phyloP scores from a whole-genome alignment of 2,797 vertebrate genomes.

The Coccyzus lansbergi region DNA sequence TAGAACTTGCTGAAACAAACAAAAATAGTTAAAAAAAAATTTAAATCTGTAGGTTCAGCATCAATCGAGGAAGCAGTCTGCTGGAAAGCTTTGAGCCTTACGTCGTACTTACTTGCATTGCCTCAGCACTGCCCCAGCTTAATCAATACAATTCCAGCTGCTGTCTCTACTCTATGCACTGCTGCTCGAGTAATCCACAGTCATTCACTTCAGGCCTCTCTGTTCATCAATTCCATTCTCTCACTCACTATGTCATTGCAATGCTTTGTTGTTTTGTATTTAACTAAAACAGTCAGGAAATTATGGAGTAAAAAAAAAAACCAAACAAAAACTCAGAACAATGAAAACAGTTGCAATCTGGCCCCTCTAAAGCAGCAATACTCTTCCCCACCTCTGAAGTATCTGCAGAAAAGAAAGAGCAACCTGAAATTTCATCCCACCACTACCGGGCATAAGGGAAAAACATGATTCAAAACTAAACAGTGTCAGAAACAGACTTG shows the following conservation, averaged over 20 bases:
- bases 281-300: background rate
- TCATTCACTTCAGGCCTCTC: background rate
- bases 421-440: background rate
- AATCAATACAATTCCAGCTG: background rate
- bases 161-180: background rate
- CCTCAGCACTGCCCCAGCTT: background rate
- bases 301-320: background rate
- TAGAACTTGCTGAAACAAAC: constrained; percentile 11
- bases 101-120: background rate
- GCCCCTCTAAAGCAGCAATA: background rate
- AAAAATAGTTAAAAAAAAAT: background rate
- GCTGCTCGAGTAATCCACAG: background rate
- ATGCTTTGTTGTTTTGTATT: background rate
- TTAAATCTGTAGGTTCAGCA: background rate
- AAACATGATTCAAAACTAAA: background rate
- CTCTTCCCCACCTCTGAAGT: background rate
- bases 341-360: background rate
- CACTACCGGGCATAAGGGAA: background rate
- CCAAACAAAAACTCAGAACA: fast-evolving
- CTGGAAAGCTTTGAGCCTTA: constrained; percentile 34
- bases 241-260: background rate
- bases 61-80: constrained; percentile 9
- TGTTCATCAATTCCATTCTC: background rate
- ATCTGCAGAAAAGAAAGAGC: background rate
- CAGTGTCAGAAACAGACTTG: background rate